These are phyloP conservation scores for Elachura formosa DNA, from an alignment of 2,113 vertebrate species.

Conservation along the genomic window DNA sequence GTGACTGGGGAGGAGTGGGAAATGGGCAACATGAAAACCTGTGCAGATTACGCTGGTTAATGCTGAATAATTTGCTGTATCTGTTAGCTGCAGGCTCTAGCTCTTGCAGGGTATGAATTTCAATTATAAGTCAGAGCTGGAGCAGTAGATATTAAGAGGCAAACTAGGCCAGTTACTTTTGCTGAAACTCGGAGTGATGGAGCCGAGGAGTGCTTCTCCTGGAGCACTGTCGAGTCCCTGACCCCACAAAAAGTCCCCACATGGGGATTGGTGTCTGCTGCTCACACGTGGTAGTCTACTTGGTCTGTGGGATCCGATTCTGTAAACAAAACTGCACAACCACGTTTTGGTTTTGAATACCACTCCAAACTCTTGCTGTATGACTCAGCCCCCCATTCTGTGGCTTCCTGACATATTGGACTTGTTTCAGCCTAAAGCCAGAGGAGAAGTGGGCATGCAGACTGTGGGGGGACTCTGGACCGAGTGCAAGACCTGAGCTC, in stretches of 20 bases:
- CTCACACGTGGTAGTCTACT: accelerated
- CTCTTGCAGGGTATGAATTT: neutral
- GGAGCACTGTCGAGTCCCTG: neutral
- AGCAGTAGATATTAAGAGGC: neutral
- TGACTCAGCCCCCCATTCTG: accelerated
- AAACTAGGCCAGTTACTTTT: neutral
- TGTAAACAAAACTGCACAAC: neutral
- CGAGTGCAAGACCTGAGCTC: neutral
- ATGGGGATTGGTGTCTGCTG: accelerated
- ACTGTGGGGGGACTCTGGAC: neutral
- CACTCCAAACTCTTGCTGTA: no score
- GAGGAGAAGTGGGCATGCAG: neutral
- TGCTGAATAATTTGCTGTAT: slow-evolving; percentile 5
- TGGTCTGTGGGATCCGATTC: neutral
- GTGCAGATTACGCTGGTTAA: neutral
- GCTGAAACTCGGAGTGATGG: neutral
- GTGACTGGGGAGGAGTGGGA: neutral
- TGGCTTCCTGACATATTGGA: neutral
- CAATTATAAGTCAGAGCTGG: neutral
- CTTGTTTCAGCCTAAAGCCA: neutral
- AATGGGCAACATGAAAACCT: neutral
- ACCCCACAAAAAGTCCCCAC: no score
- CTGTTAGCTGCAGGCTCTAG: slow-evolving; percentile 8
- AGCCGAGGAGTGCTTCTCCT: neutral
- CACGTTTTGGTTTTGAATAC: accelerated